Conservation (phyloP, 35 echinoderm and acorn worm species). For the Ophioderma brevispina region DNA sequence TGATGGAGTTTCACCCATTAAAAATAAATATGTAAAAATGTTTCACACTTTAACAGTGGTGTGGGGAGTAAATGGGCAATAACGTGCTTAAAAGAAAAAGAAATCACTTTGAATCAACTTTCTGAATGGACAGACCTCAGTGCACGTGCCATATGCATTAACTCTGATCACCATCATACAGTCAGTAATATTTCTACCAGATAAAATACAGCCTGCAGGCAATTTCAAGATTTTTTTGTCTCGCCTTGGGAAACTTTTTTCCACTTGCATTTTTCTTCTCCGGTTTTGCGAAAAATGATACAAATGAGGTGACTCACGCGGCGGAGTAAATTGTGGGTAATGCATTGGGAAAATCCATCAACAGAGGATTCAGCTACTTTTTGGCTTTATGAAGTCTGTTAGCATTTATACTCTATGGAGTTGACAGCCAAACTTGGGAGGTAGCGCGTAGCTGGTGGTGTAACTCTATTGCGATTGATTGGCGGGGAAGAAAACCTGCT, state of each 20-base stretch:
- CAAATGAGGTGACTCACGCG: neutral
- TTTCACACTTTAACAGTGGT: neutral
- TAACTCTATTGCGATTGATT: too few species aligned
- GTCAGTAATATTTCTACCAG: neutral
- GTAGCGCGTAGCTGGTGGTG: too few species aligned
- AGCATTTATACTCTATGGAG: neutral
- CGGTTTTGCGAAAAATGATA: neutral
- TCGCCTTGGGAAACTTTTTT: neutral
- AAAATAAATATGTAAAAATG: conserved; percentile 15
- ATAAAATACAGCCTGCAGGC: neutral
- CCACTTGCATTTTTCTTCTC: neutral
- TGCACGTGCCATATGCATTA: neutral
- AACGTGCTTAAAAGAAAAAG: neutral
- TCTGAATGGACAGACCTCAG: neutral
- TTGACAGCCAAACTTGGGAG: neutral
- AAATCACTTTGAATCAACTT: neutral
- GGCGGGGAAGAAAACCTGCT: too few species aligned
- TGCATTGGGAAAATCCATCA: neutral
- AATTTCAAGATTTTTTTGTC: neutral
- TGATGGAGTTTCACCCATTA: neutral
- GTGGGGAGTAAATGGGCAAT: neutral
- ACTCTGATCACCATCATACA: neutral
- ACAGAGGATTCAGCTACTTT: conserved; percentile 1
- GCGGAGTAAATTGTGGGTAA: neutral
- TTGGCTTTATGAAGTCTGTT: neutral